Evolutionary conservation across 2,113 vertebrate genomes (phyloP).

Genomic region (Amblyornis subalaris): DNA sequence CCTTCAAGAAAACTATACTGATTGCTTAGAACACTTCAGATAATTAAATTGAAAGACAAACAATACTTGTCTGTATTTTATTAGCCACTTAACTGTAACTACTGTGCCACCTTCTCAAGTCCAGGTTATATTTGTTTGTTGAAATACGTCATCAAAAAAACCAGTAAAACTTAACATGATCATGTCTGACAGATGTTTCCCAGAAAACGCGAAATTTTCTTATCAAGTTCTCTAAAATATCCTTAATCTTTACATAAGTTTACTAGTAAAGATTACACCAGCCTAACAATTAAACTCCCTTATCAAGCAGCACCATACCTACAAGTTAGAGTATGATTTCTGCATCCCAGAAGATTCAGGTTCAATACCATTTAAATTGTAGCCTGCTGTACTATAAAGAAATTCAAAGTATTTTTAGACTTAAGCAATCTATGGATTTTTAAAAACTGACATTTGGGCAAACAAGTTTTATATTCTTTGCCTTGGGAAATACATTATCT

Average conservation of each 20-base stretch:
- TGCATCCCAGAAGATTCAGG: not conserved
- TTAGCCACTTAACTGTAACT: not conserved
- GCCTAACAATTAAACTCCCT: not conserved
- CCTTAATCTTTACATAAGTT: not conserved
- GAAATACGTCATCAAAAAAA: not conserved
- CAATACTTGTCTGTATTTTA: not conserved
- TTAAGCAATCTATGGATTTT: not conserved
- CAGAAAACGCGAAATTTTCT: not conserved
- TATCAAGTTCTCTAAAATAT: not conserved
- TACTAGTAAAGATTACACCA: not conserved
- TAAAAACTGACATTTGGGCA: not conserved
- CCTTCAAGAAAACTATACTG: not conserved
- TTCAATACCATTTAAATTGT: not conserved
- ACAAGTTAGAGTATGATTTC: not conserved
- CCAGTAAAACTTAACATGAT: not conserved
- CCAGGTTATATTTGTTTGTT: not conserved
- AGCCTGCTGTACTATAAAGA: not conserved
- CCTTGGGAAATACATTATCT: slow-evolving; percentile 13
- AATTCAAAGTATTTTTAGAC: not conserved
- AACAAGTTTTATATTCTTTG: not conserved
- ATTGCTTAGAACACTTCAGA: not conserved
- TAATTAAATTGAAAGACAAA: slow-evolving; percentile 22
- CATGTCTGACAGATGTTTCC: not conserved
- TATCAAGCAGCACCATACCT: not conserved
- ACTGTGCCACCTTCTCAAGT: not conserved